Base-by-base conservation (phyloP, 1,140 invertebrate species). In the Pseudomyrmex sp. region DNA sequence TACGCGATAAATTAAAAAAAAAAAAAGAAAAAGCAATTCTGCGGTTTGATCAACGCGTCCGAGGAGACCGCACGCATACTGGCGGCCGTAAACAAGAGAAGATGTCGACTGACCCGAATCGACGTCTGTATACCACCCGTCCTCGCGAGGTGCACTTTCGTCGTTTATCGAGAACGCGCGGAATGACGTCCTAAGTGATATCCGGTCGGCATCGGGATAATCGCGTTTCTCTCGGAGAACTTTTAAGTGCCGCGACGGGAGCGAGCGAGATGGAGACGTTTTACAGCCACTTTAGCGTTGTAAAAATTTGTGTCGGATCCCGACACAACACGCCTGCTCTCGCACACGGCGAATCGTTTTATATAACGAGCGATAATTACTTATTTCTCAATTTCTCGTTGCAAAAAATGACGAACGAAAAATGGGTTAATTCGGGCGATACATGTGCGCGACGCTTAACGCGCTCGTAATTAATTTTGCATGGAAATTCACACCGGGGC, bases 331-430 rank as follows among this genome's bases (percentile, higher is more conserved):
- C 52, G 50, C 9, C 35, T 35, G 35, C 35, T 35, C 35, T 5
- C 35, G 20, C 54, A 54, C 44, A 66, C 35, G 26, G 35, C 35
- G 5, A 20, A 50, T 61, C 23, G 35, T 72, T 59, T 70, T 56
- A 72, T 35, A 35, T 61, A 61, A 61, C 23, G 7, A 56, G 66
- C 54, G 15, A 79, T 70, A 72, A 80, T 80, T 80, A 80, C 15
- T 80, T 80, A 80, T 72, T 80, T 66, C 76, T 59, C 76, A 79
- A 70, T 79, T 35, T 13, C 12, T 12, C 0, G n/a, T 56, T n/a
- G 13, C 13, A 50, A 44, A 80, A 50, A 56, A 54, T 56, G n/a
- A 66, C 13, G 20, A 35, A 35, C 15, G 18, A 52, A 72, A 80
- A 80, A 72, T 70, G 54, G 46, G 46, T 72, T 80, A 59, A 80